Evolutionary conservation across 2,113 vertebrate species (phyloP), one percentile per base, ranked within the genome.

Genomic region (Bubo bubo): DNA sequence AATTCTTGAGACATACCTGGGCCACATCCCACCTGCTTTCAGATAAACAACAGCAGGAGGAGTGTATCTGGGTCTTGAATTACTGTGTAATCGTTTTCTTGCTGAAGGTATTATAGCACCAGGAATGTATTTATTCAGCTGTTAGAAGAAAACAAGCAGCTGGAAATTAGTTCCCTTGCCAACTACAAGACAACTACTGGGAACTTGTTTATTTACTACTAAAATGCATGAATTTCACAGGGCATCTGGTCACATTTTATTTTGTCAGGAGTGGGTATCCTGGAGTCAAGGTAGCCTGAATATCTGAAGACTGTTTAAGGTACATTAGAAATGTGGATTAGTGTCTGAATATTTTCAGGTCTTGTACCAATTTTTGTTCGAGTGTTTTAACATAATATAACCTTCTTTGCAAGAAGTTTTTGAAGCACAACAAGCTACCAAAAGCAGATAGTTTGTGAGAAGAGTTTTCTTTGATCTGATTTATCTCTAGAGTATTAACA

Each of bases 51-150:
- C 88, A 85, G 76, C 91, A 92, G 93, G 41, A 67, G 28, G 22
- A 41, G 5, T n/a, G 30, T 79, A 70, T 82, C 53, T 79, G 59
- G n/a, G 37, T 88, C 72, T 90, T 22, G 74, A 95, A 80, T 88
- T 85, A 82, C 76, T 79, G 70, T 20, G 3, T 58, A 88, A 97
- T 53, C n/a, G 77, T 95, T 95, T 95, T 96, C 77, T 83, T 89
- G 30, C 71, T 94, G 77, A 92, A 88, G 55, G 45, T 92, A 85
- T 93, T 86, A 85, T 92, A 84, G 60, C 74, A 79, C 53, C n/a
- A 80, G 90, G 56, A 73, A 55, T 63, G 20, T 93, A 96, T 97
- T 98, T 98, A 90, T 91, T 97, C 98, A 97, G 95, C 96, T 97
- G 93, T 88, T 87, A 71, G 79, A 85, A 91, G 71, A 91, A 93